Evolutionary conservation across 2,113 vertebrate species (phyloP).

Genomic region (Tyto alba): DNA sequence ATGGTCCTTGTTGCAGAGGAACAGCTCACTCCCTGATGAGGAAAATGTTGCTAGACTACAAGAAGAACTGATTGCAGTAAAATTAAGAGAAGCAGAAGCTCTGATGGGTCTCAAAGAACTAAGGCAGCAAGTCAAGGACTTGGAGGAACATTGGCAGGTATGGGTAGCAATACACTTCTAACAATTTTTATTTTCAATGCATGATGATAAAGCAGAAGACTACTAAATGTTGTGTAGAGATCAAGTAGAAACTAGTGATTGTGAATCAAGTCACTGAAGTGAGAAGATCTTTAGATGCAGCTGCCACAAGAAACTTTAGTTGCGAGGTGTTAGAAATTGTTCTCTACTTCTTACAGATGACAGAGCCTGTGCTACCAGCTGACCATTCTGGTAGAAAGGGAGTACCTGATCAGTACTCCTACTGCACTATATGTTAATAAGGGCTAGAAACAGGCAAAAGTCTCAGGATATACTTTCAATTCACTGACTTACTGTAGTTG

Average conservation of each 20-base stretch:
- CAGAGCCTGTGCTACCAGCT: neutral
- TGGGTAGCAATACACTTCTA: neutral
- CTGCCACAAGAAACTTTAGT: neutral
- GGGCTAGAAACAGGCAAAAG: neutral
- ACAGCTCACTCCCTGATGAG: conserved; percentile 91
- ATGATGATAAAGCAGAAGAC: neutral
- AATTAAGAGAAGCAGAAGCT: conserved; percentile 93
- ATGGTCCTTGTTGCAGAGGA: conserved; percentile 79
- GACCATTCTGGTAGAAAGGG: neutral
- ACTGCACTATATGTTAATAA: neutral
- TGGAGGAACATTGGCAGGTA: conserved; percentile 99
- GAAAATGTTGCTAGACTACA: conserved; percentile 93
- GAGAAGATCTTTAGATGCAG: neutral
- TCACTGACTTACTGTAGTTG: neutral
- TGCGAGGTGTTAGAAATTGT: neutral
- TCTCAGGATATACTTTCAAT: neutral
- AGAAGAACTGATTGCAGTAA: conserved; percentile 93
- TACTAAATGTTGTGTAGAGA: neutral
- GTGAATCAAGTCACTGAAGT: neutral
- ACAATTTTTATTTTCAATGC: neutral
- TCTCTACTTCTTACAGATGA: neutral
- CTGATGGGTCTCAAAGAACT: conserved; percentile 90
- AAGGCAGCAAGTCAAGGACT: conserved; percentile 87
- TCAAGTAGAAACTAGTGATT: neutral
- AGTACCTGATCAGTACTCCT: neutral